phyloP scores from a whole-genome alignment of 2,888 invertebrate genomes.

The Lasioglossum villosulum region DNA sequence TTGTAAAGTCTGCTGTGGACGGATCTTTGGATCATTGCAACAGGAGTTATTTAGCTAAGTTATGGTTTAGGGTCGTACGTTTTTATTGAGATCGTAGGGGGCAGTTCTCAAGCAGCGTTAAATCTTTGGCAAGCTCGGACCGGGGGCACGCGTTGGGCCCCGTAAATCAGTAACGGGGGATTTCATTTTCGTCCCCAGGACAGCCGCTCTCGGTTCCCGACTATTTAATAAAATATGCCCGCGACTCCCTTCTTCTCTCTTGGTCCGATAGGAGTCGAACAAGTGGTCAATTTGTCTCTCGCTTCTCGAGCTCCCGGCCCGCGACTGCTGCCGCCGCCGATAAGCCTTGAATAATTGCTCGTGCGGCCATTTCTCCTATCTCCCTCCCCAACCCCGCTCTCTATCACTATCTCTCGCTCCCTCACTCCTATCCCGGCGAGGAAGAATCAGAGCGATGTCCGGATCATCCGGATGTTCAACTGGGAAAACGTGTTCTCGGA shows the following conservation, averaged over 20 bases:
- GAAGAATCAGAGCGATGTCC: constrained; percentile 54
- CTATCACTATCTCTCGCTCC: background rate
- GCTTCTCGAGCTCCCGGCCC: background rate
- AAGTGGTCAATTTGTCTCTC: constrained; percentile 48
- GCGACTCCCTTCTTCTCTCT: background rate
- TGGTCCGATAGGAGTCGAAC: constrained; percentile 21
- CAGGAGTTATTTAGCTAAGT: background rate
- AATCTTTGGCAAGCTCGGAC: background rate
- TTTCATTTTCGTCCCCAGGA: constrained; percentile 28
- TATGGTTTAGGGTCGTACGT: background rate
- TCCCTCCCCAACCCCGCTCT: background rate
- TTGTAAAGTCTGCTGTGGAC: background rate
- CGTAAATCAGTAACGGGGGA: constrained; percentile 25
- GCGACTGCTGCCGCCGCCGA: background rate
- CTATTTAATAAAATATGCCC: constrained; percentile 35
- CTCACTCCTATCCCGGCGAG: constrained; percentile 20
- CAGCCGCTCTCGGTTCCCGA: background rate
- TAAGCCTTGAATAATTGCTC: background rate
- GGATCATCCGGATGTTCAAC: background rate
- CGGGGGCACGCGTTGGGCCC: background rate
- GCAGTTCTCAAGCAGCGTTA: background rate
- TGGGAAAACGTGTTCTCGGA: background rate
- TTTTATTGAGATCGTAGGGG: background rate
- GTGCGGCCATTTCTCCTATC: constrained; percentile 14
- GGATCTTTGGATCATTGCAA: background rate